These are phyloP conservation scores for Eclectus roratus DNA, from an alignment of 2,113 vertebrate species.

Conservation along the genomic window DNA sequence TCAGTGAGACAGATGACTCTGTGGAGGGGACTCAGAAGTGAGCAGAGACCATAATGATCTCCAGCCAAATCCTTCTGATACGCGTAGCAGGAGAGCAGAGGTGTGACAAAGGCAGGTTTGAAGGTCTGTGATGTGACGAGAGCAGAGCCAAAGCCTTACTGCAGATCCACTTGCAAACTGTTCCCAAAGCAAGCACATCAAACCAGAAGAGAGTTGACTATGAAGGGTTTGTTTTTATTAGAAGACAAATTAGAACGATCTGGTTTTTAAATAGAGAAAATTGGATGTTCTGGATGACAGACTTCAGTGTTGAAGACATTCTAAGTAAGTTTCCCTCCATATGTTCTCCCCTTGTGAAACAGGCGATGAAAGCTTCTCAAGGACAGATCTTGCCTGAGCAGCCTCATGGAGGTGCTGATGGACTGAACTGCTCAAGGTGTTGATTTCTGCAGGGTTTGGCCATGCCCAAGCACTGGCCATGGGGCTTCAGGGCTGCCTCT, in stretches of 20 bases:
- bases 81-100: background rate
- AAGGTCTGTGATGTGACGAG: background rate
- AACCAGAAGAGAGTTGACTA: background rate
- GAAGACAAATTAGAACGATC: slow-evolving; percentile 9
- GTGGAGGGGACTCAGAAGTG: background rate
- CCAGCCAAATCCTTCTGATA: background rate
- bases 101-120: background rate
- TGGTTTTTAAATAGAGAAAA: background rate
- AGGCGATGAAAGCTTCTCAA: background rate
- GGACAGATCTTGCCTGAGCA: background rate
- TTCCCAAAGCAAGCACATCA: background rate
- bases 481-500: background rate
- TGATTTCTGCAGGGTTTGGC: background rate
- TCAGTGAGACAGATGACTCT: background rate
- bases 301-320: background rate
- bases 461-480: rapidly evolving
- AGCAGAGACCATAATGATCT: background rate
- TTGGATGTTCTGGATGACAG: background rate
- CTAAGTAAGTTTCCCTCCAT: background rate
- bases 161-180: background rate
- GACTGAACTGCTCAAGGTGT: no score
- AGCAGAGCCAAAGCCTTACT: background rate
- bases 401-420: background rate
- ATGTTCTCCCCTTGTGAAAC: background rate
- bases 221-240: background rate